Conservation (phyloP, 2,113 vertebrate genomes). For the Boulengerochromis microlepis region DNA sequence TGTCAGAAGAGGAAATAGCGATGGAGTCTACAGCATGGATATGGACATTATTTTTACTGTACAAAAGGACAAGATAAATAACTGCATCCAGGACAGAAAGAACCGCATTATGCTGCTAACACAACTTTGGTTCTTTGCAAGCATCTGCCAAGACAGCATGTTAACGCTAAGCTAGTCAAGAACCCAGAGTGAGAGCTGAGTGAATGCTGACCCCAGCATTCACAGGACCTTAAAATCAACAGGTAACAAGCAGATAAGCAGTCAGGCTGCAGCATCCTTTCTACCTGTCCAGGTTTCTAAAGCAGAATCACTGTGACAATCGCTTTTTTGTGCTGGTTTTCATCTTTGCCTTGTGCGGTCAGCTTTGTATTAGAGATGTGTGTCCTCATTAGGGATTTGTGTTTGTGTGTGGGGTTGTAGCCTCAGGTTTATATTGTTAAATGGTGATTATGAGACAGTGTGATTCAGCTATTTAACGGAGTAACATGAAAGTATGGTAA, state of each 20-base stretch:
- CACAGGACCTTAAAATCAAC: background rate
- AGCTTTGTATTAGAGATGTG: background rate
- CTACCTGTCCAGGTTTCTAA: background rate
- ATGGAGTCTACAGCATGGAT: background rate
- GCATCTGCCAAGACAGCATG: background rate
- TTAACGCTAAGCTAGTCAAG: background rate
- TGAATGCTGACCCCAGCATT: background rate
- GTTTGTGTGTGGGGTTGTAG: background rate
- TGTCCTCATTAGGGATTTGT: background rate
- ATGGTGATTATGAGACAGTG: background rate
- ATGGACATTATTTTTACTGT: background rate
- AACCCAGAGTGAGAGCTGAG: background rate
- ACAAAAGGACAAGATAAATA: background rate
- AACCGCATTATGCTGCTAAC: background rate
- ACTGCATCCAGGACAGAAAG: background rate
- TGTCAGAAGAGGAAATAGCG: background rate
- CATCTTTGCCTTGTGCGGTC: background rate
- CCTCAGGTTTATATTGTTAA: background rate
- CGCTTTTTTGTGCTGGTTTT: background rate
- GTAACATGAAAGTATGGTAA: background rate
- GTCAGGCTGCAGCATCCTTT: background rate
- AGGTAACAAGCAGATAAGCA: background rate
- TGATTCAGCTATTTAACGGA: background rate
- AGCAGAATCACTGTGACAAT: background rate
- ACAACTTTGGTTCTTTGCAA: background rate